These are phyloP conservation scores for Apoda limacodes DNA, from an alignment of 2,888 invertebrate genomes.

Conservation along the genomic window DNA sequence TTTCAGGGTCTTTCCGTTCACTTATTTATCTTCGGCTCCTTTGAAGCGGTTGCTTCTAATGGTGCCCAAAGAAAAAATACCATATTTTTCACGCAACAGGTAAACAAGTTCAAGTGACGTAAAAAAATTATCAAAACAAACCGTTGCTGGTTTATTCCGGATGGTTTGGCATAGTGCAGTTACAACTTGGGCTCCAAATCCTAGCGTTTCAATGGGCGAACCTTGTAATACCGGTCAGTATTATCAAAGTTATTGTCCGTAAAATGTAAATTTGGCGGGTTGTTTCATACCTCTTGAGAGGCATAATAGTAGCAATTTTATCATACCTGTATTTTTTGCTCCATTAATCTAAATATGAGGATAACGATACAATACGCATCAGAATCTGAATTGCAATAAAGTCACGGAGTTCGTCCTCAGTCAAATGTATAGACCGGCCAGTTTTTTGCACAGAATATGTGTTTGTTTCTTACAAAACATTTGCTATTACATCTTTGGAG, in stretches of 20 bases:
- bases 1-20: conserved; percentile 19
- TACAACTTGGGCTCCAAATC: conserved; percentile 27
- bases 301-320: conserved; percentile 24
- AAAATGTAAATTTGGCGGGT: conserved; percentile 25
- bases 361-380: conserved; percentile 26
- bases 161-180: too few species aligned
- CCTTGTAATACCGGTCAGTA: conserved; percentile 25
- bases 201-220: conserved; percentile 23
- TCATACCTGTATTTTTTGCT: conserved; percentile 15
- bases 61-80: conserved; percentile 21
- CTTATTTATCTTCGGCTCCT: conserved; percentile 18
- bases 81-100: conserved; percentile 20
- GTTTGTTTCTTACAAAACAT: conserved; percentile 14
- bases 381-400: conserved; percentile 25
- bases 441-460: conserved; percentile 17
- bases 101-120: conserved; percentile 19
- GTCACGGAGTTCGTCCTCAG: conserved; percentile 21
- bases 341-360: conserved; percentile 24
- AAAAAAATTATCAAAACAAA: conserved; percentile 20
- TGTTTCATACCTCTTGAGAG: conserved; percentile 23
- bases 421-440: conserved; percentile 16
- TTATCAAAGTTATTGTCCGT: conserved; percentile 21
- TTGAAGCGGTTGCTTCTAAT: conserved; percentile 21
- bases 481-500: conserved; percentile 6
- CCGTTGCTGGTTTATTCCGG: too few species aligned